Base-by-base conservation (phyloP, 2,888 invertebrate species). In the Erynnis tages region DNA sequence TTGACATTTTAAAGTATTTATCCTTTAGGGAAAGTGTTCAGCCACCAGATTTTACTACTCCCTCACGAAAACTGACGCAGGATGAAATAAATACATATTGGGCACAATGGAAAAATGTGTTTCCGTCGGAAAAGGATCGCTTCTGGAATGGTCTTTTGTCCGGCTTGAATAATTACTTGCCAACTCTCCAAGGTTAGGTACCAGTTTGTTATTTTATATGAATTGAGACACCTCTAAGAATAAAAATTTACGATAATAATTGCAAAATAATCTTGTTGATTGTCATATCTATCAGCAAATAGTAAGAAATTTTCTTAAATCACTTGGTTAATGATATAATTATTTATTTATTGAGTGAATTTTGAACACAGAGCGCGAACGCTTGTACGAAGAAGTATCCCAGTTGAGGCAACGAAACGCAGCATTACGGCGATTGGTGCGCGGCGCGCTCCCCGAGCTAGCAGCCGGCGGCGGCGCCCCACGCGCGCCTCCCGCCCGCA, bases 71-170 rank as follows among this genome's bases (percentile, higher is more conserved):
- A 57, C 64, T 93, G 32, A 75, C 75, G 3, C 63, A 78, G 0
- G 79, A 91, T 17, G 93, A 93, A 62, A 92, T 95, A 16, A 85
- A 82, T 5, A 73, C 79, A 1, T 95, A 92, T 74, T 96, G 96
- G 96, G 70, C 81, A 4, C 90, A 91, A 56, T 95, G 93, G 77
- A 83, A 86, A 54, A 82, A 87, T 29, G 74, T 92, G 4, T 93
- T 94, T 61, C 84, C 93, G 0, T 59, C 81, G 0, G 91, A 93
- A 35, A 93, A 92, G 58, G 91, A 93, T 60, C 91, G 91, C 53
- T 78, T 95, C 30, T 96, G 96, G 96, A 93, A 93, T 61, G 92
- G 91, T 2, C 67, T 94, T 30, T 72, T 92, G 4, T 78, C 90
- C 13, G 94, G 93, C 2, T 78, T 94, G 14, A 91, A 91, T 53